A percentile compares a stretch with the other conserved stretches of the same genome.
phyloP scores from a whole-genome alignment of 2,797 vertebrate species.

The Vipera ursinii region DNA sequence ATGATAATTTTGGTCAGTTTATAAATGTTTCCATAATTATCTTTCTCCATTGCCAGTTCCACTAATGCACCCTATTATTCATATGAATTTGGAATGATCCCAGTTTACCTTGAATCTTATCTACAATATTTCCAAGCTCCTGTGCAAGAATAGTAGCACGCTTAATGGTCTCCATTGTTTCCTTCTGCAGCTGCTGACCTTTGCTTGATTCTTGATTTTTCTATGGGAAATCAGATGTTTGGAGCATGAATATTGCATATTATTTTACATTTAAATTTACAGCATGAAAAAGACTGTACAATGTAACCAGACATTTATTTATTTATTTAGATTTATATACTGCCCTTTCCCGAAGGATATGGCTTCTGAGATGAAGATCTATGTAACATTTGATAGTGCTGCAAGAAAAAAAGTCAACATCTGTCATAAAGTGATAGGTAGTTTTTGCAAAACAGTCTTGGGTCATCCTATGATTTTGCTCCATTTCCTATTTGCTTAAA shows the following conservation, averaged over 20 bases:
- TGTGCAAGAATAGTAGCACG: slow-evolving; percentile 80
- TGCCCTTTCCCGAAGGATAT: no score
- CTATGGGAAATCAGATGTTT: slow-evolving; percentile 69
- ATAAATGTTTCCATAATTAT: background rate
- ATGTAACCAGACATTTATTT: slow-evolving; percentile 41
- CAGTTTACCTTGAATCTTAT: slow-evolving; percentile 83
- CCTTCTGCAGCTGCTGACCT: slow-evolving; percentile 73
- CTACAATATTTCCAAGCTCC: slow-evolving; percentile 78
- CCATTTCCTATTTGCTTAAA: slow-evolving; percentile 14
- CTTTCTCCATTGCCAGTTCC: background rate
- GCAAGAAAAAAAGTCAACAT: slow-evolving; percentile 12
- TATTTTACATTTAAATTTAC: background rate
- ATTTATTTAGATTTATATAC: no score
- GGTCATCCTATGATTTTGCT: slow-evolving; percentile 19
- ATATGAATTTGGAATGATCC: slow-evolving; percentile 35
- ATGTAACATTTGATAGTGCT: slow-evolving; percentile 45
- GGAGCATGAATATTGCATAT: background rate
- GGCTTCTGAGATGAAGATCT: slow-evolving; percentile 32
- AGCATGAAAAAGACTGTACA: background rate
- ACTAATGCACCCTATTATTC: slow-evolving; percentile 24
- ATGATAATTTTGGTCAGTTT: background rate
- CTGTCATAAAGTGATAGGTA: background rate
- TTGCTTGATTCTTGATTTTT: slow-evolving; percentile 72
- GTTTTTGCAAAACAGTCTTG: slow-evolving; percentile 25
- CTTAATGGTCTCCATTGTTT: slow-evolving; percentile 74